Conservation (phyloP, 2,113 vertebrate species). For the Indicator indicator region DNA sequence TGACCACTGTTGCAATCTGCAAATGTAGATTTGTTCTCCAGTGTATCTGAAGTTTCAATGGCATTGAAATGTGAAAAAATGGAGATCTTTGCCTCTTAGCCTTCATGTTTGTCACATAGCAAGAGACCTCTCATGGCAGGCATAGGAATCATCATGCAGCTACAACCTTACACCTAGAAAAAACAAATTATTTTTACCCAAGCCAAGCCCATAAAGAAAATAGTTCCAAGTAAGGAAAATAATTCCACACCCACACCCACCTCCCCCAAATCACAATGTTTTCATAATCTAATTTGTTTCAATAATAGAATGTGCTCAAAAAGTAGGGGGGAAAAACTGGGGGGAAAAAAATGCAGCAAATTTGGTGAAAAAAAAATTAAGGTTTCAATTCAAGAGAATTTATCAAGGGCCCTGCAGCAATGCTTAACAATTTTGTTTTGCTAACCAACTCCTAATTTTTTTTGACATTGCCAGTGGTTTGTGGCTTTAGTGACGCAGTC, state of each 20-base stretch:
- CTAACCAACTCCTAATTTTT: constrained; percentile 56
- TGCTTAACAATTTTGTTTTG: constrained; percentile 43
- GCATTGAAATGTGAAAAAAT: background rate
- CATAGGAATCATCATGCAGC: background rate
- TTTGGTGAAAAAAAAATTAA: constrained; percentile 9
- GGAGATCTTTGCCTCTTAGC: background rate
- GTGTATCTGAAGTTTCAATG: background rate
- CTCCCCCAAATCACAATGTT: background rate
- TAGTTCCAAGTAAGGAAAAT: background rate
- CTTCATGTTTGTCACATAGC: background rate
- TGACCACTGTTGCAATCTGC: background rate
- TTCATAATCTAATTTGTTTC: background rate
- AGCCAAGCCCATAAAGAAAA: background rate
- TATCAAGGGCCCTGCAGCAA: background rate
- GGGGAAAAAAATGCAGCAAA: background rate
- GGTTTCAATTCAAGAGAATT: constrained; percentile 27
- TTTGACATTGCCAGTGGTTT: constrained; percentile 56
- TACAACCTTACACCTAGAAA: background rate
- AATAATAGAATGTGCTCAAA: background rate
- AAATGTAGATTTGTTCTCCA: background rate
- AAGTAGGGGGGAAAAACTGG: background rate
- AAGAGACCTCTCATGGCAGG: background rate
- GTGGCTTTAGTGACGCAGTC: constrained; percentile 47
- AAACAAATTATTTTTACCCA: background rate
- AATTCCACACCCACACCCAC: too few species aligned